These are phyloP conservation scores for Oreamnos americanus DNA, from an alignment of 2,113 vertebrate species.

Conservation along the genomic window DNA sequence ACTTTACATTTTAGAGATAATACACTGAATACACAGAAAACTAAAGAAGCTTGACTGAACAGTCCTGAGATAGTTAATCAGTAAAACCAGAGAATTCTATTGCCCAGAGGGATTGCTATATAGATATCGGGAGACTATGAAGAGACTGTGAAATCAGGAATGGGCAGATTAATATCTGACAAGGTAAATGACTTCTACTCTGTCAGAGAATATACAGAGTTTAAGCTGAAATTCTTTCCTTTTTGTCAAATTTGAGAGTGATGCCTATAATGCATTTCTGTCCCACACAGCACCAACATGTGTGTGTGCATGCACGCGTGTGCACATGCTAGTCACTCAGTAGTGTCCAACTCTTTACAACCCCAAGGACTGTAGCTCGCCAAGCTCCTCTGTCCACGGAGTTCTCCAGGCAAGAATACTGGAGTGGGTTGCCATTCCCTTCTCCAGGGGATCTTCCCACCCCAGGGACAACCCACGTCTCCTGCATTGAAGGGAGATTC, in stretches of 20 bases:
- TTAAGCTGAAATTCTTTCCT: neutral
- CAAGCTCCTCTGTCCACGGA: neutral
- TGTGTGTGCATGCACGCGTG: rapidly evolving
- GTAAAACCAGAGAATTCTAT: neutral
- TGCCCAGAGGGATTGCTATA: neutral
- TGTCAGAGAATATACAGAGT: neutral
- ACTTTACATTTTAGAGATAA: neutral
- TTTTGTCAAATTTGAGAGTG: neutral
- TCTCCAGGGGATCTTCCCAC: neutral
- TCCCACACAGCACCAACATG: neutral
- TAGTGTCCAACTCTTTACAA: neutral
- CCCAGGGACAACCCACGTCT: neutral
- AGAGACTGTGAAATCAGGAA: neutral
- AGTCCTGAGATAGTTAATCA: neutral
- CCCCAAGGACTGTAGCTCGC: neutral
- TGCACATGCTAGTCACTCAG: neutral
- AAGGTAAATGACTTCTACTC: neutral
- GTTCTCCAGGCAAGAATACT: neutral
- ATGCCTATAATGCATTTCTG: neutral
- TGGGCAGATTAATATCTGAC: neutral
- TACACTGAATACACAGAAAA: neutral
- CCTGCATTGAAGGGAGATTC: neutral
- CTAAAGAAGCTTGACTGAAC: neutral
- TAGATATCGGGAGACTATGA: neutral
- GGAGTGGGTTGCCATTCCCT: neutral